Conservation (phyloP, 37 sponge, comb jelly and placozoan genomes). For the Cladorhizidae sp. region DNA sequence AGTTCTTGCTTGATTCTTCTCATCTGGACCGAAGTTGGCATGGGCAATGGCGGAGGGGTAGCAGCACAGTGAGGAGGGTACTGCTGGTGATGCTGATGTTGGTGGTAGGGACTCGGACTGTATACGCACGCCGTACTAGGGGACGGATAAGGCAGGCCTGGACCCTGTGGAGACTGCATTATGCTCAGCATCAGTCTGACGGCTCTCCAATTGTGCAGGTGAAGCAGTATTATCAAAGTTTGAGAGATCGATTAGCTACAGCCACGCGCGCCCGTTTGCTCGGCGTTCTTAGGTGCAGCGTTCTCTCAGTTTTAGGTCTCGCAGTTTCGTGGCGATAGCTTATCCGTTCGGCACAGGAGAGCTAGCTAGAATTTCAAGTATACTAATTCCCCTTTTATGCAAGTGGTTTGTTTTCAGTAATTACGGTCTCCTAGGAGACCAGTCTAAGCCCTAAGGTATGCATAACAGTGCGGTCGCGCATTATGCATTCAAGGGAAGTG, state of each 20-base stretch:
- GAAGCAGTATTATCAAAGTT: no score
- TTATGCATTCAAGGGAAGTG: no score
- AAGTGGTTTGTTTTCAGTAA: neutral
- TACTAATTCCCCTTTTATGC: neutral
- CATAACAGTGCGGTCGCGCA: no score
- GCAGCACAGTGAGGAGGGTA: conserved; percentile 35
- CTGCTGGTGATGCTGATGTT: conserved; percentile 23
- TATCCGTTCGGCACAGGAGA: neutral
- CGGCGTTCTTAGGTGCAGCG: no score
- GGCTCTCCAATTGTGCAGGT: no score
- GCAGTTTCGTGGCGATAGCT: no score
- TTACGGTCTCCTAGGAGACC: no score
- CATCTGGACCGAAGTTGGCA: conserved; percentile 1
- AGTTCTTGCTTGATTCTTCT: conserved; percentile 54
- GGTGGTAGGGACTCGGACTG: conserved; percentile 29
- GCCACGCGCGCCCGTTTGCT: no score
- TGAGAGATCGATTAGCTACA: no score
- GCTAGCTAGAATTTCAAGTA: neutral
- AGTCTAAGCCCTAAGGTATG: no score
- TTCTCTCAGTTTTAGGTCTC: no score
- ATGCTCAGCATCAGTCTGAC: conserved; percentile 46
- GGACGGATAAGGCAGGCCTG: conserved; percentile 48
- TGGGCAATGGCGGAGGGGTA: neutral
- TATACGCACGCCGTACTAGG: conserved; percentile 39
- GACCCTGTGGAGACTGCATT: conserved; percentile 73